A percentile compares a stretch with the other conserved stretches of the same genome.
phyloP scores from a whole-genome alignment of 2,888 invertebrate species.

The Lacanobia oleracea region DNA sequence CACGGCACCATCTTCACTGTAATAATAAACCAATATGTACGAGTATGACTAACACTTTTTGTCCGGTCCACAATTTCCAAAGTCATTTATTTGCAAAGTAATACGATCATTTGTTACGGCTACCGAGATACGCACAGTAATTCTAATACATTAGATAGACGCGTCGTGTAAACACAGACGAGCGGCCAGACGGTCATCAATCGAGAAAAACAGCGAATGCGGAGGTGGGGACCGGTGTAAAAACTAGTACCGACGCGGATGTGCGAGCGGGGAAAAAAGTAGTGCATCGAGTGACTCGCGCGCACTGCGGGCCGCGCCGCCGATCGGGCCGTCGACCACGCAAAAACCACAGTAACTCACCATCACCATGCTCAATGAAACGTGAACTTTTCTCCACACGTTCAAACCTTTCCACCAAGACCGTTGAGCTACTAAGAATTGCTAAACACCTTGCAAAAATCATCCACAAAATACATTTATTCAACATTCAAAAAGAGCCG shows the following conservation, averaged over 20 bases:
- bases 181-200: constrained; percentile 81
- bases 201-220: constrained; percentile 83
- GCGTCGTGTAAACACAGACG: constrained; percentile 77
- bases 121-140: constrained; percentile 78
- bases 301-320: constrained; percentile 54
- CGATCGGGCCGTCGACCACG: constrained; percentile 16
- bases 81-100: constrained; percentile 65
- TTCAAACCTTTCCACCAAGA: constrained; percentile 20
- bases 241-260: constrained; percentile 86
- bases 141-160: constrained; percentile 64
- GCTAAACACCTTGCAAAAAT: constrained; percentile 41
- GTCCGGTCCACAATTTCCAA: constrained; percentile 43
- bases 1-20: constrained; percentile 27
- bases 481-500: constrained; percentile 48
- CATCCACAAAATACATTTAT: constrained; percentile 51
- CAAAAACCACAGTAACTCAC: constrained; percentile 56
- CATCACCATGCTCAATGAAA: constrained; percentile 57
- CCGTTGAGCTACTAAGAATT: constrained; percentile 46
- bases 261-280: constrained; percentile 79
- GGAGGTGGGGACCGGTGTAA: constrained; percentile 72
- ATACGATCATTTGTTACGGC: constrained; percentile 70
- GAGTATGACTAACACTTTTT: constrained; percentile 62
- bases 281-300: constrained; percentile 77
- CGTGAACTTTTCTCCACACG: constrained; percentile 55
- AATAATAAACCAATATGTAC: constrained; percentile 57